Evolutionary conservation across 2,888 invertebrate species (phyloP).

Genomic region (Imbricaverruca yamaguchii): DNA sequence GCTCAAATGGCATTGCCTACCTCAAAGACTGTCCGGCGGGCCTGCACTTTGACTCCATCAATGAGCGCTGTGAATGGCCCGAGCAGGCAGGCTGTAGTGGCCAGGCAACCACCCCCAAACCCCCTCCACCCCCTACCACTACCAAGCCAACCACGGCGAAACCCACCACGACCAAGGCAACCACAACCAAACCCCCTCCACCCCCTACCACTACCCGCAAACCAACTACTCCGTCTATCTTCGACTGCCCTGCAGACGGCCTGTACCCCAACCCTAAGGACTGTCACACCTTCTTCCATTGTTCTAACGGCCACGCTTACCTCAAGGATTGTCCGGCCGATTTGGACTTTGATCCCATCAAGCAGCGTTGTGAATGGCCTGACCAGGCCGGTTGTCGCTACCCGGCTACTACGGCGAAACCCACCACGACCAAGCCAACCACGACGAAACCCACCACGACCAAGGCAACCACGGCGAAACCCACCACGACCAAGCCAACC

Average conservation of each 20-base stretch:
- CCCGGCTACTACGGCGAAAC: too few relatives aligned
- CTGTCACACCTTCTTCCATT: constrained; percentile 24
- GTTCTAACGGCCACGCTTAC: neutral
- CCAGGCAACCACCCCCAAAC: too few relatives aligned
- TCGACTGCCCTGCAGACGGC: too few relatives aligned
- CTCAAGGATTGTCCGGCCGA: neutral
- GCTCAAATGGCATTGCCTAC: neutral
- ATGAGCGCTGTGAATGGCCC: neutral
- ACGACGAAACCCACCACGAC: too few relatives aligned
- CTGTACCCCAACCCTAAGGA: constrained; percentile 11
- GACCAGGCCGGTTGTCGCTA: neutral
- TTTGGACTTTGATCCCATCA: neutral
- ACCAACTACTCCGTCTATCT: too few relatives aligned
- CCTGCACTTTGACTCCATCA: neutral
- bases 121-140: too few relatives aligned
- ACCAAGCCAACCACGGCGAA: too few relatives aligned
- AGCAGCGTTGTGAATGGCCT: neutral
- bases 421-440: too few relatives aligned
- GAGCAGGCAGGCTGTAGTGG: neutral
- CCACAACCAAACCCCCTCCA: neutral
- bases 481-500: neutral
- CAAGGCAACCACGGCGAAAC: too few relatives aligned
- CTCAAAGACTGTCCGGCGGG: neutral
- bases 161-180: too few relatives aligned
- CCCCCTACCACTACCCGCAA: neutral